A percentile compares a stretch with the other conserved stretches of the same genome.
phyloP scores from a whole-genome alignment of 2,888 invertebrate species.

The Dryomyza anilis region DNA sequence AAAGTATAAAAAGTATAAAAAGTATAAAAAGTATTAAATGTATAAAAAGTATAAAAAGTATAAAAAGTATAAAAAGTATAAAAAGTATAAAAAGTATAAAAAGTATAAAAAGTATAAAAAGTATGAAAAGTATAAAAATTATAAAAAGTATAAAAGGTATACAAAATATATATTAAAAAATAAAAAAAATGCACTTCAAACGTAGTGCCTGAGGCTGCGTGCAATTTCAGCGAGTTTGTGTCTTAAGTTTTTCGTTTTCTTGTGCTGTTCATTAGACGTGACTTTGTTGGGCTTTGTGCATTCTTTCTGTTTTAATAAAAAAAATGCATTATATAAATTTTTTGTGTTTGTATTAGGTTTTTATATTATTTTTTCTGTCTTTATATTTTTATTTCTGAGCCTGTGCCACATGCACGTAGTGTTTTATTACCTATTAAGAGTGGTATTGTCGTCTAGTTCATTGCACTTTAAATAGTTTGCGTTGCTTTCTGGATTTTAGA shows the following conservation, averaged over 20 bases:
- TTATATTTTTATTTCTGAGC: not conserved
- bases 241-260: slow-evolving; percentile 22
- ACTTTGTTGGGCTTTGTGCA: not conserved
- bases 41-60: no score
- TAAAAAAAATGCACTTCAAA: not conserved
- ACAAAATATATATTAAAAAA: not conserved
- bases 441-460: not conserved
- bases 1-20: no score
- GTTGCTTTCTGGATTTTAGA: slow-evolving; percentile 3
- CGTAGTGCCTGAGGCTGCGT: not conserved
- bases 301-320: not conserved
- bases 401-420: not conserved
- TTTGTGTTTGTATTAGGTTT: slow-evolving; percentile 11
- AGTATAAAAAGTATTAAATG: no score
- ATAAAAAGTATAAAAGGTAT: no score
- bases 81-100: no score
- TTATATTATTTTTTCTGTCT: slow-evolving; percentile 24
- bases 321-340: slow-evolving; percentile 12
- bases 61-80: no score
- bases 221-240: slow-evolving; percentile 17
- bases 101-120: no score
- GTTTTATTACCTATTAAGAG: slow-evolving; percentile 5
- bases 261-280: not conserved
- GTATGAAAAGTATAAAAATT: no score
- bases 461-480: not conserved